phyloP scores from a whole-genome alignment of 1,140 invertebrate species.

The Antheraea pernyi region DNA sequence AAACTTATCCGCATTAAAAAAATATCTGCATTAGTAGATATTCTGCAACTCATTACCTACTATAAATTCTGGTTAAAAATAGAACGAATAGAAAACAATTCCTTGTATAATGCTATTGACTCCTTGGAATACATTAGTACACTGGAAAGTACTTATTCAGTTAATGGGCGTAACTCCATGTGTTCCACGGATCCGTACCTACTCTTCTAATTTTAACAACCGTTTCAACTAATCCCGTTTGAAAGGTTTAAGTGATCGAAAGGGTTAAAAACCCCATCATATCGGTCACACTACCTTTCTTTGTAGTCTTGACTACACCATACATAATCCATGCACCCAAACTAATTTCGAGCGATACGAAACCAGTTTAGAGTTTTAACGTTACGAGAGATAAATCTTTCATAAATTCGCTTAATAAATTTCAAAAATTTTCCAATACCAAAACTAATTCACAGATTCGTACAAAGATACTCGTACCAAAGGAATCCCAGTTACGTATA shows the following conservation, averaged over 20 bases:
- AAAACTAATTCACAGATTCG: too few relatives aligned
- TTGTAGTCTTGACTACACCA: slow-evolving; percentile 14
- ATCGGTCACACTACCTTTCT: slow-evolving; percentile 6
- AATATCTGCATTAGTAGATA: too few relatives aligned
- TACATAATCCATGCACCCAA: slow-evolving; percentile 35
- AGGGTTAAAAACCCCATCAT: slow-evolving; percentile 41
- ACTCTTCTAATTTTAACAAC: slow-evolving; percentile 1
- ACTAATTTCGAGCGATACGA: slow-evolving; percentile 32
- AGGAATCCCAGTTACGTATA: too few relatives aligned
- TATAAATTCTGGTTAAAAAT: too few relatives aligned
- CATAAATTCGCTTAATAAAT: neutral
- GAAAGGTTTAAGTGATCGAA: slow-evolving; percentile 16
- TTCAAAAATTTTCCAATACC: neutral
- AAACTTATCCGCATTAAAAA: too few relatives aligned
- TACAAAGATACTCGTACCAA: too few relatives aligned
- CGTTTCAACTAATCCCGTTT: slow-evolving; percentile 9
- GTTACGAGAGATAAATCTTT: neutral
- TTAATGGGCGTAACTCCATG: neutral
- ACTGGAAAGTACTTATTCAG: neutral
- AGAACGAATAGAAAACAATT: too few relatives aligned
- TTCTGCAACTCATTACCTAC: too few relatives aligned
- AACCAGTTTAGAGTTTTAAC: slow-evolving; percentile 21
- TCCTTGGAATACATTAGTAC: neutral
- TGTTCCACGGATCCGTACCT: neutral
- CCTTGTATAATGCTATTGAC: too few relatives aligned